Evolutionary conservation across 37 sponge, comb jelly and placozoan species (phyloP).

Genomic region (Petrosia ficiformis): DNA sequence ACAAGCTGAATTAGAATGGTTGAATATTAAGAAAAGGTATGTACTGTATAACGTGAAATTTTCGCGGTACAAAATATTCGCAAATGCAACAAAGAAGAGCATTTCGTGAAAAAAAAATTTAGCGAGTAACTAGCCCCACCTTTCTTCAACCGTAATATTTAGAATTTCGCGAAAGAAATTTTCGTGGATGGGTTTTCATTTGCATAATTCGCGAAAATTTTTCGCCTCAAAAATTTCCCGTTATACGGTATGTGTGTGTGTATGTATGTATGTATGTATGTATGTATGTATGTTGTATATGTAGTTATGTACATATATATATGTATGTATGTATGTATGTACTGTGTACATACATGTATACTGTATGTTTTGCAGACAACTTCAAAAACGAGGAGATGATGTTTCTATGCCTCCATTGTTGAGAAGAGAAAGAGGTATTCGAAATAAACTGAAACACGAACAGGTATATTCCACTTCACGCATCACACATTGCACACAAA

Average conservation of each 20-base stretch:
- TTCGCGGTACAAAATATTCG: no score
- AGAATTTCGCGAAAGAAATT: no score
- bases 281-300: neutral
- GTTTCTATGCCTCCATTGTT: slow-evolving; percentile 83
- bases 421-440: slow-evolving; percentile 62
- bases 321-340: neutral
- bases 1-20: slow-evolving; percentile 67
- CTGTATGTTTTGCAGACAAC: neutral
- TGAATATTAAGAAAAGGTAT: slow-evolving; percentile 44
- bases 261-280: neutral
- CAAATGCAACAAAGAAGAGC: no score
- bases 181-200: no score
- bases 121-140: neutral
- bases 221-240: no score
- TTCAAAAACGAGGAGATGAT: slow-evolving; percentile 38
- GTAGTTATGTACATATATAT: neutral
- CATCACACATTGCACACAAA: no score
- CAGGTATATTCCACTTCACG: slow-evolving; percentile 32
- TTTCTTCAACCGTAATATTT: no score
- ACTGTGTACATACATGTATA: neutral
- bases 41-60: no score
- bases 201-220: no score
- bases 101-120: neutral
- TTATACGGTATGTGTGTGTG: neutral
- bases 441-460: slow-evolving; percentile 61